Evolutionary conservation across 2,113 vertebrate species (phyloP), one percentile per base, ranked within the genome.

Genomic region (Python bivittatus): DNA sequence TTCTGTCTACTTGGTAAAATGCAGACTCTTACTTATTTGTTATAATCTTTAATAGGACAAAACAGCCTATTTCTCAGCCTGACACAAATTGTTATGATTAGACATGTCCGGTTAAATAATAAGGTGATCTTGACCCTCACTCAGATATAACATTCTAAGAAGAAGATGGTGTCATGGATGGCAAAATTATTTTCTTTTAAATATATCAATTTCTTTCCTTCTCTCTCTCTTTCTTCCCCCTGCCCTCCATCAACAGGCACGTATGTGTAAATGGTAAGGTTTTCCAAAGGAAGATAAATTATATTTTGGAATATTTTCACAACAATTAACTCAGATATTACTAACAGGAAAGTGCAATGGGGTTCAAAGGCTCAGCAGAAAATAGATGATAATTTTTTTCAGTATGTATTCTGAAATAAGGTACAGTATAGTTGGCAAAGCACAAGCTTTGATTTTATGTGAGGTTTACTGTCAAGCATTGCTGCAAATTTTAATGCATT

Each of bases 311-410:
- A 91, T 64, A 44, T 56, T 68, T 68, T 54, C 84, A 92, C 2
- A 38, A 86, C 64, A 87, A 56, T 86, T 91, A 85, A 42, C 61
- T 91, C 60, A 83, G 53, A 48, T 83, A n/a, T 92, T 88, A 83
- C 64, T 79, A 68, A 83, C 53, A 22, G 53, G 86, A 44, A 83
- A 88, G 53, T 42, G 13, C 15, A 92, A 68, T 88, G 84, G 54
- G 57, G 38, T 88, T 92, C 86, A 83, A 88, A 88, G 38, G 42
- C 33, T 15, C 53, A 48, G 29, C 57, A 72, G 33, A 92, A 58
- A 92, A 88, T 88, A 58, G 53, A 56, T 88, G 54, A 57, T 13
- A 91, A 72, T 72, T 23, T 17, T 61, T 88, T 88, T 79, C 91
- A 48, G 12, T 83, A 48, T 83, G 25, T 25, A 33, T 88, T 88